Evolutionary conservation across 2,888 invertebrate genomes (phyloP).

Genomic region (Drosophila barbarae): DNA sequence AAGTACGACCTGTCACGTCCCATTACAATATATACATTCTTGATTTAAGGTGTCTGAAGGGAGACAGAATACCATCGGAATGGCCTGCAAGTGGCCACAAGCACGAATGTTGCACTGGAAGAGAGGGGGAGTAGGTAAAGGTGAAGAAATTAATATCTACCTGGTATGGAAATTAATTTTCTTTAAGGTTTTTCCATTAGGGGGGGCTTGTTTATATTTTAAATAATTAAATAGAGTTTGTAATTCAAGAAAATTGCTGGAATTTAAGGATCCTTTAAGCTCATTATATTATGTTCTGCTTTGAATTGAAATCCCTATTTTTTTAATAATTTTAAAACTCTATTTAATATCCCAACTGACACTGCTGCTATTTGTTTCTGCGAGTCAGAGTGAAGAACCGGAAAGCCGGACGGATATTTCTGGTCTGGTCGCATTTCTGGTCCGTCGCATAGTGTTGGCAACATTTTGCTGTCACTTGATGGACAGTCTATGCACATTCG

Average conservation of each 20-base stretch:
- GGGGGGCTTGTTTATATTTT: neutral
- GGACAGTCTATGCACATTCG: constrained; percentile 47
- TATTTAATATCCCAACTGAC: neutral
- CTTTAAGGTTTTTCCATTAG: too few species aligned
- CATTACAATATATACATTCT: constrained; percentile 41
- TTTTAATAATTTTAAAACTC: neutral
- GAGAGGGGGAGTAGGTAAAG: neutral
- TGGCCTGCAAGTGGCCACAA: constrained; percentile 12
- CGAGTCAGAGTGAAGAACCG: constrained; percentile 5
- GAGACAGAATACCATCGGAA: constrained; percentile 9
- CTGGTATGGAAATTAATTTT: neutral
- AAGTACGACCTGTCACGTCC: constrained; percentile 38
- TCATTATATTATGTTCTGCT: neutral
- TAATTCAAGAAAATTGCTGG: neutral
- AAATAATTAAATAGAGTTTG: neutral
- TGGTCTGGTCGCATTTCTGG: constrained; percentile 33
- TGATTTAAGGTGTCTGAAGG: constrained; percentile 24
- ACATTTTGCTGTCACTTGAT: constrained; percentile 69
- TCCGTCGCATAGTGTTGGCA: constrained; percentile 57
- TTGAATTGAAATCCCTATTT: neutral
- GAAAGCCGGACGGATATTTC: constrained; percentile 22
- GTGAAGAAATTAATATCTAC: neutral
- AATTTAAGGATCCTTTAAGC: neutral
- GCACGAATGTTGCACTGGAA: constrained; percentile 1
- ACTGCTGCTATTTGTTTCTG: neutral